Percentiles rank a stretch among this genome's conserved stretches.
These are phyloP conservation scores for Corythaeola cristata DNA, from an alignment of 2,113 vertebrate species.

Conservation along the genomic window DNA sequence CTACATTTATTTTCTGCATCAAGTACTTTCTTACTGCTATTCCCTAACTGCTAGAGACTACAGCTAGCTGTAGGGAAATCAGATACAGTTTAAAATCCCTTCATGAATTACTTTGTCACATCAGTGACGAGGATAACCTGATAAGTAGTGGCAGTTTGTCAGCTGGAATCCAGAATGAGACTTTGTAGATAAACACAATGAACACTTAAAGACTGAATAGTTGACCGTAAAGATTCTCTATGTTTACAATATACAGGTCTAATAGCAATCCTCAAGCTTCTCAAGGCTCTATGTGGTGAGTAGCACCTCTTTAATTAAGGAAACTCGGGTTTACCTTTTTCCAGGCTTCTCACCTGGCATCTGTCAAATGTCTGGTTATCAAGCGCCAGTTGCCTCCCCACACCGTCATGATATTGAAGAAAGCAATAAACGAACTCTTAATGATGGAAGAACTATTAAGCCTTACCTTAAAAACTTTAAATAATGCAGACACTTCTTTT, in stretches of 20 bases:
- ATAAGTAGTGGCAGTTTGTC: background rate
- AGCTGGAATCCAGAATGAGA: background rate
- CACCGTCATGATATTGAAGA: background rate
- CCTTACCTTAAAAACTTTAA: background rate
- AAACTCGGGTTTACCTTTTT: background rate
- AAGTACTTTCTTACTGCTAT: background rate
- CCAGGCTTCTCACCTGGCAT: background rate
- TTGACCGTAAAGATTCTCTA: background rate
- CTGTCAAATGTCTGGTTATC: background rate
- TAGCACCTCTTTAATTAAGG: background rate
- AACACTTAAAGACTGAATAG: background rate
- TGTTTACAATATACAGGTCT: background rate
- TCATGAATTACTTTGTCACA: slow-evolving; percentile 19
- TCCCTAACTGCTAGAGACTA: background rate
- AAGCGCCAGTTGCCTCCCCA: background rate
- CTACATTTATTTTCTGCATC: background rate
- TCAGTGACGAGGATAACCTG: background rate
- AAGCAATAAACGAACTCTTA: background rate
- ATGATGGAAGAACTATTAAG: background rate
- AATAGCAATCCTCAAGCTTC: background rate
- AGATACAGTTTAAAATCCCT: background rate
- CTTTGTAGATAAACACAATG: background rate
- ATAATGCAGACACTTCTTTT: background rate
- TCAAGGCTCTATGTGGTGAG: background rate
- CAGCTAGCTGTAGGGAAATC: background rate